These are phyloP conservation scores for Trichoplusia ni DNA, from an alignment of 1,140 invertebrate genomes.

Conservation along the genomic window DNA sequence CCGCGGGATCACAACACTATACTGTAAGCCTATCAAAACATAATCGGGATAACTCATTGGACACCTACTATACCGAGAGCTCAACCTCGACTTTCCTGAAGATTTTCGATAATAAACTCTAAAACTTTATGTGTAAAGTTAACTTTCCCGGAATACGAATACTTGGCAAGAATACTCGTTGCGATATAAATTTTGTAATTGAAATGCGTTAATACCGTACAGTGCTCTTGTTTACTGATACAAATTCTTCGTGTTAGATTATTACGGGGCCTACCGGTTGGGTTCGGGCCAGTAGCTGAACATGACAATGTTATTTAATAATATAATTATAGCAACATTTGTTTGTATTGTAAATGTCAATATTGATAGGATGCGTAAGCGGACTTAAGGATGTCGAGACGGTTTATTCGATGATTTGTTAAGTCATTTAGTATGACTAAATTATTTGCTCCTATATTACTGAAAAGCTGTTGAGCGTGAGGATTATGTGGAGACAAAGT, in stretches of 20 bases:
- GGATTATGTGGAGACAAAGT: background rate
- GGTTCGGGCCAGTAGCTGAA: conserved; percentile 27
- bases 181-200: conserved; percentile 41
- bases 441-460: conserved; percentile 6
- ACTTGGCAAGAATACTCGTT: conserved; percentile 42
- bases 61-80: conserved; percentile 45
- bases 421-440: conserved; percentile 10
- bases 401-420: conserved; percentile 4
- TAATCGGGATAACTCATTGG: conserved; percentile 57
- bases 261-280: conserved; percentile 27
- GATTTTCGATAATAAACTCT: conserved; percentile 47
- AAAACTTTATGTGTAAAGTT: conserved; percentile 32
- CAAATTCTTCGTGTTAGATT: conserved; percentile 39
- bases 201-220: conserved; percentile 40
- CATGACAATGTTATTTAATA: conserved; percentile 39
- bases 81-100: conserved; percentile 18
- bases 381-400: background rate
- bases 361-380: background rate
- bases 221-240: conserved; percentile 44
- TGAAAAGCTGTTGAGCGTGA: background rate
- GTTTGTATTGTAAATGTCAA: conserved; percentile 30
- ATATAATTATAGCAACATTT: conserved; percentile 31
- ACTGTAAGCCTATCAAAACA: conserved; percentile 67
- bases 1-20: conserved; percentile 60
- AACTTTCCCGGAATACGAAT: conserved; percentile 38